phyloP scores from a whole-genome alignment of 2,797 vertebrate genomes.

The Phalloptychus januarius region DNA sequence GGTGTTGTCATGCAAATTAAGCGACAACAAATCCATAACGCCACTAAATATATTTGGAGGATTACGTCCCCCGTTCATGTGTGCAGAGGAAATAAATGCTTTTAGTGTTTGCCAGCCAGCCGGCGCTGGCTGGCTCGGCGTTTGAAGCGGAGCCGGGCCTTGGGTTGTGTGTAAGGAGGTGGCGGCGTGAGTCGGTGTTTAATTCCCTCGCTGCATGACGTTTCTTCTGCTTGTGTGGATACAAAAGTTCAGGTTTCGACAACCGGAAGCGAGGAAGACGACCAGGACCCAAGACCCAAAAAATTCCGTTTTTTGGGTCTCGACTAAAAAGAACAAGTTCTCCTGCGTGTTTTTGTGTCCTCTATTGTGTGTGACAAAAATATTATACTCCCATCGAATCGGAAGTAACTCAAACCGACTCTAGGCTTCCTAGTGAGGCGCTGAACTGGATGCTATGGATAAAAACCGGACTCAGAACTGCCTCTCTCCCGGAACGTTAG shows the following conservation, averaged over 20 bases:
- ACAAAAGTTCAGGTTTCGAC: background rate
- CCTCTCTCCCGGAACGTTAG: no score
- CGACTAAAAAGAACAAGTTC: background rate
- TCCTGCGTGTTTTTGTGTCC: background rate
- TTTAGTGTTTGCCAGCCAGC: conserved; percentile 65
- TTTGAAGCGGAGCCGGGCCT: conserved; percentile 61
- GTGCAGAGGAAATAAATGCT: conserved; percentile 69
- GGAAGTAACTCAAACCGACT: background rate
- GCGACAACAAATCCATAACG: conserved; percentile 79
- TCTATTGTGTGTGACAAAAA: background rate
- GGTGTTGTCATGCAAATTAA: conserved; percentile 82
- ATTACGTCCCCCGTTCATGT: conserved; percentile 68
- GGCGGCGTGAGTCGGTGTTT: conserved; percentile 23
- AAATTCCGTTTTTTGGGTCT: background rate
- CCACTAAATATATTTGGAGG: conserved; percentile 78
- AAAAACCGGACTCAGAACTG: background rate
- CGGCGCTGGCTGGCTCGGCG: conserved; percentile 50
- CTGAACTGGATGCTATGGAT: background rate
- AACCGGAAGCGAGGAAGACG: background rate
- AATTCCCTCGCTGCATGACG: conserved; percentile 33
- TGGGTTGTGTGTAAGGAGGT: conserved; percentile 21
- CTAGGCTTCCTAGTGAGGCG: background rate
- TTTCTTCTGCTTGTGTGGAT: conserved; percentile 30
- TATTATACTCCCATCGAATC: background rate
- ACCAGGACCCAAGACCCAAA: no score